Conservation (phyloP, 2,797 vertebrate genomes). For the Ctenochaetus hawaiiensis region DNA sequence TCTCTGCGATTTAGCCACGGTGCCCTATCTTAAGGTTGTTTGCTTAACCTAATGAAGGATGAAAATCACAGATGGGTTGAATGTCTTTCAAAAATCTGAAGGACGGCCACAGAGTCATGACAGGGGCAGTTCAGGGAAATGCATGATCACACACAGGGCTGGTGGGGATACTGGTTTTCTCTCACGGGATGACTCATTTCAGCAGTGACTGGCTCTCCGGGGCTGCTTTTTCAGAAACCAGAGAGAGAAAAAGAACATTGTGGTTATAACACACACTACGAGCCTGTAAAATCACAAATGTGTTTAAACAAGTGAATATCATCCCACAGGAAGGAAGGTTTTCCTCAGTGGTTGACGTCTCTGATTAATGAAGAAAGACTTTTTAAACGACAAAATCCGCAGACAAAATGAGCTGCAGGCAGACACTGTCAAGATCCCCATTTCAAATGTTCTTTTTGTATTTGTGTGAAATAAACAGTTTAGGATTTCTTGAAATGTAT, state of each 20-base stretch:
- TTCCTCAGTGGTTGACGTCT: constrained; percentile 33
- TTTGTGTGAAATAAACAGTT: not conserved
- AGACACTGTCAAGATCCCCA: not conserved
- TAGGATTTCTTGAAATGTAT: not conserved
- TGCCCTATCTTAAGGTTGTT: constrained; percentile 63
- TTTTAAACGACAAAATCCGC: constrained; percentile 15
- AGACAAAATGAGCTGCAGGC: constrained; percentile 12
- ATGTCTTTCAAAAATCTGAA: constrained; percentile 56
- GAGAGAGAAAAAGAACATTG: constrained; percentile 50
- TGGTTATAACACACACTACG: constrained; percentile 51
- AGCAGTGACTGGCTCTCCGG: constrained; percentile 34
- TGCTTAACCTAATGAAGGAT: constrained; percentile 61
- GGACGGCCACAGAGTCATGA: constrained; percentile 24
- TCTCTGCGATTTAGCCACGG: constrained; percentile 28
- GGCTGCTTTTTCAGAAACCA: constrained; percentile 54
- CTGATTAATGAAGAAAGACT: constrained; percentile 45
- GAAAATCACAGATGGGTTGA: constrained; percentile 70
- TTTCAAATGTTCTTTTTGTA: not conserved
- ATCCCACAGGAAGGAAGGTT: constrained; percentile 60
- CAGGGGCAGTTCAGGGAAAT: constrained; percentile 49
- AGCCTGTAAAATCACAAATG: constrained; percentile 62
- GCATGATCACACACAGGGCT: constrained; percentile 59
- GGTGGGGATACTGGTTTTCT: constrained; percentile 63
- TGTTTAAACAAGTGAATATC: constrained; percentile 56
- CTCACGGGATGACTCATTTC: constrained; percentile 68